Evolutionary conservation across 2,888 invertebrate genomes (phyloP), one percentile per base, ranked within the genome.

Genomic region (Trachelus stipa): DNA sequence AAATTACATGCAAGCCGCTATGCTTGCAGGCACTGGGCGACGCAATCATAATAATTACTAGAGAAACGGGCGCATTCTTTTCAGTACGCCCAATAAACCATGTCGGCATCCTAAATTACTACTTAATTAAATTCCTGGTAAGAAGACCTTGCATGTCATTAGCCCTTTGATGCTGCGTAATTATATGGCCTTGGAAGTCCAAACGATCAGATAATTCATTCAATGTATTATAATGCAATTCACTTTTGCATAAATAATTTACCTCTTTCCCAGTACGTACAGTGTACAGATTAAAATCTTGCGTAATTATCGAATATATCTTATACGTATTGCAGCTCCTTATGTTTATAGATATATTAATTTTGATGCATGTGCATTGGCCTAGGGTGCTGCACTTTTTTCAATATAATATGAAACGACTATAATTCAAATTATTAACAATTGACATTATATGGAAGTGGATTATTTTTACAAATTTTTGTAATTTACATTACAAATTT

Each of bases 21-120:
- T 56, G 23, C 56, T 56, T 56, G 56, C 15, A 56, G 56, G 56
- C 56, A 56, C 9, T 34, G 71, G 33, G 31, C 31, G 71, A 34
- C 71, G 71, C 33, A 75, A 73, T 78, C 73, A 76, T 78, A 68
- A 73, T 78, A 30, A 78, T 76, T 75, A 77, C 37, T 40, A 9
- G 37, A 69, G 35, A 34, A 76, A 76, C 74, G 37, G 35, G 37
- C 71, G 76, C 73, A 68, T 31, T 76, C 73, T 73, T 73, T 76
- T 34, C 76, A 34, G 71, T 71, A 71, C 33, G 56, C 56, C 56
- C 23, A 56, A 56, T 56, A 56, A 56, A 56, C 56, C 23, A 56
- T 15, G 71, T 71, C 71, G 33, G 71, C 71, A 15, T 71, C 12
- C 31, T 71, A 71, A 71, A 71, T 71, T 33, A 71, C 71, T 71